Evolutionary conservation across 2,888 invertebrate species (phyloP).

Genomic region (Epistrophella euchroma): DNA sequence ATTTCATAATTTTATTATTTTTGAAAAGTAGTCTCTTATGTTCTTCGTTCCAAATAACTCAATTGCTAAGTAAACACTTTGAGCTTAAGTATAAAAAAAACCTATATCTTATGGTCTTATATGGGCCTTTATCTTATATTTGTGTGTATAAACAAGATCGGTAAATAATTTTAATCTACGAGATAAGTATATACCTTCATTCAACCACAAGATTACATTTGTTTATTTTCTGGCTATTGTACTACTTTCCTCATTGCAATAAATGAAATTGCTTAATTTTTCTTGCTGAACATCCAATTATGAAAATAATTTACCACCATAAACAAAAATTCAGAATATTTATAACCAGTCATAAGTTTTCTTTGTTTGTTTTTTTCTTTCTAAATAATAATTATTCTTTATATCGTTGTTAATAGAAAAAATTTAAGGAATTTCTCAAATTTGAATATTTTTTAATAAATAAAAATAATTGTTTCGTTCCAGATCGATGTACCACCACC

Average conservation of each 20-base stretch:
- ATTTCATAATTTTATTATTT: slow-evolving; percentile 14
- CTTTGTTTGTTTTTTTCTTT: not conserved
- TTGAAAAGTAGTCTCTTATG: not conserved
- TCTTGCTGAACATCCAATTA: not conserved
- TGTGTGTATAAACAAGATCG: slow-evolving; percentile 13
- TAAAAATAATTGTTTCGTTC: not conserved
- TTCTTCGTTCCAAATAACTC: slow-evolving; percentile 45
- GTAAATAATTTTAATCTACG: slow-evolving; percentile 58
- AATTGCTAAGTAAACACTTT: slow-evolving; percentile 54
- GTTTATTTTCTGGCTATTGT: slow-evolving; percentile 14
- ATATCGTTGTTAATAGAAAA: too few species aligned
- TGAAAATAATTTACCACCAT: not conserved
- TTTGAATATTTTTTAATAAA: not conserved
- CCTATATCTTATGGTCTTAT: slow-evolving; percentile 31
- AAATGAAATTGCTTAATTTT: not conserved
- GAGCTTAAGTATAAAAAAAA: slow-evolving; percentile 1
- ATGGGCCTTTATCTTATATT: slow-evolving; percentile 38
- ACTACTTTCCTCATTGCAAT: slow-evolving; percentile 32
- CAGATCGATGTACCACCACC: slow-evolving; percentile 1
- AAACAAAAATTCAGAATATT: not conserved
- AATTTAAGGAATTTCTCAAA: not conserved
- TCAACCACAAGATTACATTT: slow-evolving; percentile 13
- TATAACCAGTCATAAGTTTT: not conserved
- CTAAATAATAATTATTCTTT: too few species aligned
- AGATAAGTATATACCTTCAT: slow-evolving; percentile 52